Evolutionary conservation across 2,888 invertebrate genomes (phyloP).

Genomic region (Phengaris arion): DNA sequence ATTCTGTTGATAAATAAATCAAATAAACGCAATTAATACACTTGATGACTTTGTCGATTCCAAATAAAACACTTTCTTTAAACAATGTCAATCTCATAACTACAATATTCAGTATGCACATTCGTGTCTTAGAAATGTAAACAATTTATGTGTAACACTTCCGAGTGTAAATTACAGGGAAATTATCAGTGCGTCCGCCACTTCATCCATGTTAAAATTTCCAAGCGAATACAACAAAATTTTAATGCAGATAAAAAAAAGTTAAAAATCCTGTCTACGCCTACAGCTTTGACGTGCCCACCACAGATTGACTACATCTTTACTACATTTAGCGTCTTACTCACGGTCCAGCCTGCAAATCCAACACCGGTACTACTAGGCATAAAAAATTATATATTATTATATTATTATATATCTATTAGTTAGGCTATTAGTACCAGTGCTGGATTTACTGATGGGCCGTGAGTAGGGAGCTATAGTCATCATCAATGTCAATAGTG

Average conservation of each 20-base stretch:
- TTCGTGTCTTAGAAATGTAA: background rate
- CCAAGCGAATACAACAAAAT: constrained; percentile 31
- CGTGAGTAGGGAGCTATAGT: too few relatives aligned
- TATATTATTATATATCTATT: too few relatives aligned
- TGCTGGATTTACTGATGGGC: too few relatives aligned
- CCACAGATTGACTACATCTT: background rate
- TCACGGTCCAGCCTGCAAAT: too few relatives aligned
- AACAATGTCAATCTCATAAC: constrained; percentile 26
- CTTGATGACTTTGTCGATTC: constrained; percentile 32
- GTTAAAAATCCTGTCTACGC: background rate
- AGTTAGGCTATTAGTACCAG: too few relatives aligned
- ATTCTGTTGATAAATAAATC: constrained; percentile 51
- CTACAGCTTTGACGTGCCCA: background rate
- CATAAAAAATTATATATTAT: too few relatives aligned
- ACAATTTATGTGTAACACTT: constrained; percentile 16
- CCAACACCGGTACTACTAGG: too few relatives aligned
- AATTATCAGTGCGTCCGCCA: constrained; percentile 44
- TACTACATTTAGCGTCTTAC: too few relatives aligned
- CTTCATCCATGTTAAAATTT: constrained; percentile 36
- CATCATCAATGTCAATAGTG: too few relatives aligned
- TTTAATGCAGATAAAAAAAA: constrained; percentile 1
- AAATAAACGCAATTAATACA: constrained; percentile 45
- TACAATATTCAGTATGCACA: constrained; percentile 19
- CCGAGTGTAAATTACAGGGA: constrained; percentile 11
- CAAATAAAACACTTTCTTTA: constrained; percentile 35